These are phyloP conservation scores for Uropetala carovei DNA, from an alignment of 2,888 invertebrate species.

Conservation along the genomic window DNA sequence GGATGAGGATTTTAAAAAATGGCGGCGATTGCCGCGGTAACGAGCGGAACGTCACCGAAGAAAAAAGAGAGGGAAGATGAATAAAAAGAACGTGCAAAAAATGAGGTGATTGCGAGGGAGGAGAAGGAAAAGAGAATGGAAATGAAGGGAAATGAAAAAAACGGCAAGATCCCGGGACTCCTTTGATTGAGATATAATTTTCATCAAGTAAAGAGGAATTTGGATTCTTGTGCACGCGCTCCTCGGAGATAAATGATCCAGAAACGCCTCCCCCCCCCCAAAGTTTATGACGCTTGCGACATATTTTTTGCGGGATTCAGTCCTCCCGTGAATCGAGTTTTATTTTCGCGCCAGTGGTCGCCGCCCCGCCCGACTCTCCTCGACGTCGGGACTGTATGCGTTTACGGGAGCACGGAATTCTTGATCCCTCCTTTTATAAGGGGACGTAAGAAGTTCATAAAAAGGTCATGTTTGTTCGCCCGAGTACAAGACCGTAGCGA, in stretches of 20 bases:
- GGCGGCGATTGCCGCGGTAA: too few relatives aligned
- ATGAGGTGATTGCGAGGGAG: too few relatives aligned
- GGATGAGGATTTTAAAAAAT: too few relatives aligned
- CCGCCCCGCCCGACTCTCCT: background rate
- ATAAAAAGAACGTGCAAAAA: too few relatives aligned
- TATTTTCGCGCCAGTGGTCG: background rate
- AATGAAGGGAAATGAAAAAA: background rate
- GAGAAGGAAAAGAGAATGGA: too few relatives aligned
- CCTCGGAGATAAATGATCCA: background rate
- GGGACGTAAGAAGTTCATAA: background rate
- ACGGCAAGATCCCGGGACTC: background rate
- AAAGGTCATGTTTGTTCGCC: background rate
- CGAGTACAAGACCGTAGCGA: background rate
- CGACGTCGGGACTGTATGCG: background rate
- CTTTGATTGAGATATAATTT: background rate
- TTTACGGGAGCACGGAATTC: too few relatives aligned
- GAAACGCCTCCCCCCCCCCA: background rate
- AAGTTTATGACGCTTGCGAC: background rate
- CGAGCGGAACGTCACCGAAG: too few relatives aligned
- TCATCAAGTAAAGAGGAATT: background rate
- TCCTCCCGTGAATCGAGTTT: background rate
- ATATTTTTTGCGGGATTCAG: background rate
- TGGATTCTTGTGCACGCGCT: background rate
- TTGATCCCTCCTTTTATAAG: background rate
- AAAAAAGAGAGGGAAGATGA: too few relatives aligned